Evolutionary conservation across 1,140 invertebrate species (phyloP).

Genomic region (Drosophila persimilis): DNA sequence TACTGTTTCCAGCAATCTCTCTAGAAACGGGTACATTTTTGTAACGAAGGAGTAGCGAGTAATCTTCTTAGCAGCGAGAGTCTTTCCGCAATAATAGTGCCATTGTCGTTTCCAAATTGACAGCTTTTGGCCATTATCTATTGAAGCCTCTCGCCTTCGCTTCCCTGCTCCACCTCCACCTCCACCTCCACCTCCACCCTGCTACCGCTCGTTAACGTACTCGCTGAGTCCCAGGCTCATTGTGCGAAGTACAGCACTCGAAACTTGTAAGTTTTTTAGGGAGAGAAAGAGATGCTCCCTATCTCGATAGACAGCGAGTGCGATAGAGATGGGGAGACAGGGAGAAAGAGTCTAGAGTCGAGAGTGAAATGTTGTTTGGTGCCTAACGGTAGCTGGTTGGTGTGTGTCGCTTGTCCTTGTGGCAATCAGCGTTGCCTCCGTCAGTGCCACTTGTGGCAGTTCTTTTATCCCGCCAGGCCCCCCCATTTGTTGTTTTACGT

Average conservation of each 20-base stretch:
- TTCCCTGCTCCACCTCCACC: constrained; percentile 4
- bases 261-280: constrained; percentile 62
- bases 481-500: constrained; percentile 6
- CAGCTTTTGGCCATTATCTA: constrained; percentile 68
- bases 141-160: constrained; percentile 3
- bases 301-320: background rate
- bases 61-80: too few species aligned
- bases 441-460: constrained; percentile 75
- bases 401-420: constrained; percentile 61
- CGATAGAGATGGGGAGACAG: background rate
- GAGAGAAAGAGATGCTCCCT: too few species aligned
- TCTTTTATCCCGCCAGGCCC: background rate
- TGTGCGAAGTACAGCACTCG: constrained; percentile 49
- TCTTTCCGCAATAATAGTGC: constrained; percentile 4
- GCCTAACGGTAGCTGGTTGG: constrained; percentile 6
- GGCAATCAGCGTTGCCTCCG: constrained; percentile 69
- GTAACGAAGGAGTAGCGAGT: too few species aligned
- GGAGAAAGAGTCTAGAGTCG: constrained; percentile 1
- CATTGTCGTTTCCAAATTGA: constrained; percentile 54
- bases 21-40: too few species aligned
- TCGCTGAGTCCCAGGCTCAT: constrained; percentile 22
- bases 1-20: too few species aligned
- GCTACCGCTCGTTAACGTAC: constrained; percentile 27
- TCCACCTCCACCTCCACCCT: too few species aligned
- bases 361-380: constrained; percentile 37